These are phyloP conservation scores for Lysandra bellargus DNA, from an alignment of 2,888 invertebrate species.

Conservation along the genomic window DNA sequence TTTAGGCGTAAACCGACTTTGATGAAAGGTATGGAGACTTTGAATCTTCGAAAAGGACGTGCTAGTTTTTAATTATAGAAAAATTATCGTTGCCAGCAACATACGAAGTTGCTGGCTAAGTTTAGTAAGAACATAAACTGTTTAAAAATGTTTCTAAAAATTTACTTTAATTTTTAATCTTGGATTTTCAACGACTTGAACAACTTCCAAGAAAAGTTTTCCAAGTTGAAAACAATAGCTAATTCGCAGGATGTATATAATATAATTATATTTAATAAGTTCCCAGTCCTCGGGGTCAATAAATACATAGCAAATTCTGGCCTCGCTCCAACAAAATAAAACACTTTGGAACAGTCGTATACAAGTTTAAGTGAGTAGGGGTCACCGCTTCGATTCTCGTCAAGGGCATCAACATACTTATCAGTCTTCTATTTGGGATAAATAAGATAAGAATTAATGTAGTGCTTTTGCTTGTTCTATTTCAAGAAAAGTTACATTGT, in stretches of 20 bases:
- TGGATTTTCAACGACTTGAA: neutral
- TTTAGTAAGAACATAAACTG: too few species aligned
- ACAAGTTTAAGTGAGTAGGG: neutral
- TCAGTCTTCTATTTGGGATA: neutral
- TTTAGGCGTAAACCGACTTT: too few species aligned
- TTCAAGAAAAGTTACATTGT: too few species aligned
- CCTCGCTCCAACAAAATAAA: neutral
- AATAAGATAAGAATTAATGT: neutral
- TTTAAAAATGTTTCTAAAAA: too few species aligned
- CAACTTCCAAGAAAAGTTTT: neutral
- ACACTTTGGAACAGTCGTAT: neutral
- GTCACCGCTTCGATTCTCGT: slow-evolving; percentile 5
- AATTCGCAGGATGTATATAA: neutral
- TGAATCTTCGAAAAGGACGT: too few species aligned
- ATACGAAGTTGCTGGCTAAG: too few species aligned
- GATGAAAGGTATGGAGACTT: too few species aligned
- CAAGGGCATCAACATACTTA: slow-evolving; percentile 3
- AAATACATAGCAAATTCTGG: slow-evolving; percentile 19
- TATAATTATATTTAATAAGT: neutral
- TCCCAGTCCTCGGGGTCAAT: neutral
- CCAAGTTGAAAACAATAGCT: neutral
- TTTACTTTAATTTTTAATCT: neutral
- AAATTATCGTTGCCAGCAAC: too few species aligned
- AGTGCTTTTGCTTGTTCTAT: neutral
- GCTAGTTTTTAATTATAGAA: too few species aligned